Base-by-base conservation (phyloP, 2,797 vertebrate genomes). In the Cryptoblepharus egeriae region DNA sequence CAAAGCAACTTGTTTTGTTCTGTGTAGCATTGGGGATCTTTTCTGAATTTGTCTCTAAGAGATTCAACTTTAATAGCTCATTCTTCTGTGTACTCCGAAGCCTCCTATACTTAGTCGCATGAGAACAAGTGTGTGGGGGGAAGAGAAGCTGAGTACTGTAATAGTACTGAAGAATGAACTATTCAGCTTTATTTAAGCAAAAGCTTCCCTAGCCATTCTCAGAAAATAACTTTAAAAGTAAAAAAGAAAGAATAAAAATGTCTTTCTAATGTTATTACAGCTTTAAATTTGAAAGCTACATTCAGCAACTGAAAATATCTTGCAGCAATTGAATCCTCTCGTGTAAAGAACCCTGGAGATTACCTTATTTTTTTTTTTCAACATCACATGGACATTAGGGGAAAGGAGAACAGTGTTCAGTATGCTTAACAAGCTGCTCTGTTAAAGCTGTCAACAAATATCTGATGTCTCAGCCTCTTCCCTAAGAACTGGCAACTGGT, bases 1-100 rank as follows among this genome's bases (percentile, higher is more conserved):
- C 16, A 22, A 52, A 83, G 45, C 2, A 81, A 15, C 32, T 0
- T 70, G 22, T 70, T 76, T 24, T 65, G 2, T 81, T 88, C 81
- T 80, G 28, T 18, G 6, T 86, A 30, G 1, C 11, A 86, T 88
- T 85, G 30, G 55, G 24, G 10, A 67, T 39, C 2, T 86, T 84
- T 72, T 7, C 15, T 16, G 18, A 1, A 8, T 80, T 74, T 63
- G 28, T 73, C 18, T 77, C 39, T 80, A 28, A 68, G 32, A 75
- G 68, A 82, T 67, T 75, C 0, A 24, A 22, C 20, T 87, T 80
- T 74, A 69, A 75, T 74, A 75, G 20, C 8, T 83, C 24, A 10
- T 1, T 22, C 77, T 12, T 75, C 26, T 71, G 37, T 9, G 9
- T 87, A 35, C 16, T 77, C 68, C 67, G 1, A 49, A 45, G 35